Evolutionary conservation across 1,140 invertebrate genomes (phyloP).

Genomic region (Pteromalus puparum): DNA sequence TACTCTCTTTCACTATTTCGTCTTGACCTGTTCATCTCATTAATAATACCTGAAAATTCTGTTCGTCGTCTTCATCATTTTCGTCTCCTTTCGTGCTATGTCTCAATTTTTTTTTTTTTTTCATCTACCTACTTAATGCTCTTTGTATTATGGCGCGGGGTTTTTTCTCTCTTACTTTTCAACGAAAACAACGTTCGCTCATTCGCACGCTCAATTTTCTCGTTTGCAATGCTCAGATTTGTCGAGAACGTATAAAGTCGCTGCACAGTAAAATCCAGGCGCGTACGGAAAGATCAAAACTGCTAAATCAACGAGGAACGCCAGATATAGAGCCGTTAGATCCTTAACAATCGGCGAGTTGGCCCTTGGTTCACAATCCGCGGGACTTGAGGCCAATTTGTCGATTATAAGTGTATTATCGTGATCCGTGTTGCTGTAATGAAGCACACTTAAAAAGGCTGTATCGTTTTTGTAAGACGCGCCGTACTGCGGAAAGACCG

Average conservation of each 20-base stretch:
- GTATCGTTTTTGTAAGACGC: constrained; percentile 26
- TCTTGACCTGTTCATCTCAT: background rate
- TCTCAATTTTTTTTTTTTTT: background rate
- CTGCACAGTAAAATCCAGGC: constrained; percentile 92
- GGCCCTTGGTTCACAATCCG: background rate
- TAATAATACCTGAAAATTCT: constrained; percentile 29
- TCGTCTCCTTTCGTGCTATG: background rate
- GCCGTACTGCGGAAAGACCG: background rate
- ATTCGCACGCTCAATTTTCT: constrained; percentile 38
- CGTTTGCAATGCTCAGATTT: constrained; percentile 77
- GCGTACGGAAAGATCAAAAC: constrained; percentile 90
- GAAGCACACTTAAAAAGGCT: background rate
- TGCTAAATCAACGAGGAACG: constrained; percentile 88
- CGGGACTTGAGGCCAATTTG: background rate
- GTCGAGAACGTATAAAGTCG: constrained; percentile 88
- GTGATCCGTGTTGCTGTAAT: background rate
- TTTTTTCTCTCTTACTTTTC: background rate
- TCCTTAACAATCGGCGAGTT: constrained; percentile 22
- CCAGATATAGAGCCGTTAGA: constrained; percentile 85
- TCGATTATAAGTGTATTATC: constrained; percentile 3
- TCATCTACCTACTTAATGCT: constrained; percentile 2
- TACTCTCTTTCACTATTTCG: constrained; percentile 9
- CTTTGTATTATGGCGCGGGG: constrained; percentile 3
- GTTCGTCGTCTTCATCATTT: constrained; percentile 46
- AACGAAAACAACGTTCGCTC: background rate